Percentiles rank a stretch among this genome's conserved stretches.
Evolutionary conservation across 2,797 vertebrate species (phyloP).

Genomic region (Semotilus atromaculatus): DNA sequence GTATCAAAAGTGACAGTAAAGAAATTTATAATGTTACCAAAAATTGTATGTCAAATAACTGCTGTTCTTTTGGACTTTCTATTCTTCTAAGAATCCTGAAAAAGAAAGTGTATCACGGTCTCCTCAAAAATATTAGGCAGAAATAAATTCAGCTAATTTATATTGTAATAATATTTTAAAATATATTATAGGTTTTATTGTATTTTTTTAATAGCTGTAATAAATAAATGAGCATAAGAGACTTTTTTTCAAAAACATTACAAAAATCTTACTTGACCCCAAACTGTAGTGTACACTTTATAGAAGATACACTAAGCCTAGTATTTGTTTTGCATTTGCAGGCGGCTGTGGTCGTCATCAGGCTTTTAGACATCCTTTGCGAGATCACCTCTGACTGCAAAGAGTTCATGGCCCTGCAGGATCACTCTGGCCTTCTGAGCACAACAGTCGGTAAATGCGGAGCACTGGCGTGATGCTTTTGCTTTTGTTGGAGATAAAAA

Average conservation of each 20-base stretch:
- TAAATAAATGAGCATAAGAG: too few species aligned
- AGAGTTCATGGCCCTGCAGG: conserved; percentile 85
- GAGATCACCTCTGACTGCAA: conserved; percentile 87
- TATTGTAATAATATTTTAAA: too few species aligned
- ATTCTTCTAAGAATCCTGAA: not conserved
- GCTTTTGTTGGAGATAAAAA: conserved; percentile 46
- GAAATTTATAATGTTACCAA: too few species aligned
- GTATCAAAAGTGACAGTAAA: too few species aligned
- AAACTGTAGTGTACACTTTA: not conserved
- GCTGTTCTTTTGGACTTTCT: not conserved
- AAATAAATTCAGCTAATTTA: not conserved
- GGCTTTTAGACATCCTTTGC: conserved; percentile 92
- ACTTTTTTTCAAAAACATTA: too few species aligned
- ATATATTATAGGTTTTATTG: too few species aligned
- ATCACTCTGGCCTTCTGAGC: conserved; percentile 83
- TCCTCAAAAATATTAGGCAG: not conserved
- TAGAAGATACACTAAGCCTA: not conserved
- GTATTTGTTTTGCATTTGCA: conserved; percentile 64
- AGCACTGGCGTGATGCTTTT: not conserved
- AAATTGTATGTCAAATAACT: too few species aligned
- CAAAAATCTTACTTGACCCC: not conserved
- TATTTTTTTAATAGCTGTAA: too few species aligned
- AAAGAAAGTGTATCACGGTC: not conserved
- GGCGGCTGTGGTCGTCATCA: conserved; percentile 86
- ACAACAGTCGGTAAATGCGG: conserved; percentile 83